Conservation (phyloP, 2,888 invertebrate genomes). For the Cinara cedri region DNA sequence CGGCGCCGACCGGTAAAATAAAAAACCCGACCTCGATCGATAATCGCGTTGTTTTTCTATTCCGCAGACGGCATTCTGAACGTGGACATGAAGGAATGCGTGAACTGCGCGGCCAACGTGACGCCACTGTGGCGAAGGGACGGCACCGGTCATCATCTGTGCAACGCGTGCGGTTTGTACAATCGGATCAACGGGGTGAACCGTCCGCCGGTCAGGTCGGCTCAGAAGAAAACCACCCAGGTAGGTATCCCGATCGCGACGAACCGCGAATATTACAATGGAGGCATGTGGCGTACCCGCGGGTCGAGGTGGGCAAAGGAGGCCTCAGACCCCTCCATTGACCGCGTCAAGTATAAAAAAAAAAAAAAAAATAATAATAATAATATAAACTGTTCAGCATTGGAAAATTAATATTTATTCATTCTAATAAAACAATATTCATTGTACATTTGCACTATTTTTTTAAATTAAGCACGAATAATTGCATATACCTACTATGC, state of each 20-base stretch:
- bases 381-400: too few relatives aligned
- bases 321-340: too few relatives aligned
- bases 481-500: too few relatives aligned
- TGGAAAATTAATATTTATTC: too few relatives aligned
- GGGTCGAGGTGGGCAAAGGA: too few relatives aligned
- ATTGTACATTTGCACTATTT: too few relatives aligned
- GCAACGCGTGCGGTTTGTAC: slow-evolving; percentile 74
- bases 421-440: too few relatives aligned
- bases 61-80: slow-evolving; percentile 59
- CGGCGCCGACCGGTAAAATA: neutral
- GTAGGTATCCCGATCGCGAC: slow-evolving; percentile 33
- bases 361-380: too few relatives aligned
- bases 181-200: slow-evolving; percentile 75
- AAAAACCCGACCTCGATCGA: neutral
- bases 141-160: slow-evolving; percentile 97
- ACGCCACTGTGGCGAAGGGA: slow-evolving; percentile 98
- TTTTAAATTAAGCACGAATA: too few relatives aligned
- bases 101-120: slow-evolving; percentile 65
- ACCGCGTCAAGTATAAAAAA: too few relatives aligned
- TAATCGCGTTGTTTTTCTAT: slow-evolving; percentile 6
- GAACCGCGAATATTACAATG: too few relatives aligned
- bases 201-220: slow-evolving; percentile 88
- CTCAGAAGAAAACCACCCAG: slow-evolving; percentile 65
- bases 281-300: neutral
- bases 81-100: slow-evolving; percentile 70